phyloP scores from a whole-genome alignment of 2,797 vertebrate genomes.

The Scyliorhinus canicula region DNA sequence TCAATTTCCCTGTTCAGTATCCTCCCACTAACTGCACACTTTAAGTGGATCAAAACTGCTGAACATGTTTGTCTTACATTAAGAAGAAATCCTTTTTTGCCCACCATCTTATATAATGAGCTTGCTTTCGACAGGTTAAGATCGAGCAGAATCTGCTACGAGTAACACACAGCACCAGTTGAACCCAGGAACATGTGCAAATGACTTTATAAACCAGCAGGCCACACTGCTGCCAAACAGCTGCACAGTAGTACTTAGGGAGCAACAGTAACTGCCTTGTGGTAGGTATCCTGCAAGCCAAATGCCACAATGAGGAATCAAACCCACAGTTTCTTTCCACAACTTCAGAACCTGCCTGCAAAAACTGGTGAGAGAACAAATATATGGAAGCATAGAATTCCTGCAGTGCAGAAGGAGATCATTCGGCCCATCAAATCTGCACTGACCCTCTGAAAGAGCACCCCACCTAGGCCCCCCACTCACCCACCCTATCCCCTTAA shows the following conservation, averaged over 20 bases:
- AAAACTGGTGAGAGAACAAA: background rate
- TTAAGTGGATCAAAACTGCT: background rate
- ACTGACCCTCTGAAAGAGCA: too few relatives aligned
- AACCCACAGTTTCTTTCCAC: background rate
- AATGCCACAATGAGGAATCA: background rate
- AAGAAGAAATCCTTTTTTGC: background rate
- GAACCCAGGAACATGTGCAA: background rate
- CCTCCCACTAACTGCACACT: background rate
- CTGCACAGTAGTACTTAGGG: background rate
- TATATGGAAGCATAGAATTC: too few relatives aligned
- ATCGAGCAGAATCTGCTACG: background rate
- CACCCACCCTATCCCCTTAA: too few relatives aligned
- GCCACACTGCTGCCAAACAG: background rate
- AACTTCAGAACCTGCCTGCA: background rate
- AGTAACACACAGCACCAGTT: background rate
- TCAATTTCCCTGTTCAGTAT: background rate
- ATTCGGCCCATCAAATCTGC: too few relatives aligned
- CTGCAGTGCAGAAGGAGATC: too few relatives aligned
- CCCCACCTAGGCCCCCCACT: too few relatives aligned
- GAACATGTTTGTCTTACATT: background rate
- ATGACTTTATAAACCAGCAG: background rate
- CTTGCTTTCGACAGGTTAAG: background rate
- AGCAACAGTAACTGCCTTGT: slow-evolving; percentile 11
- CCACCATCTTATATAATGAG: background rate
- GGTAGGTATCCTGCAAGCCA: background rate